Base-by-base conservation (phyloP, 2,797 vertebrate genomes). In the Hypotaenidia okinawae region DNA sequence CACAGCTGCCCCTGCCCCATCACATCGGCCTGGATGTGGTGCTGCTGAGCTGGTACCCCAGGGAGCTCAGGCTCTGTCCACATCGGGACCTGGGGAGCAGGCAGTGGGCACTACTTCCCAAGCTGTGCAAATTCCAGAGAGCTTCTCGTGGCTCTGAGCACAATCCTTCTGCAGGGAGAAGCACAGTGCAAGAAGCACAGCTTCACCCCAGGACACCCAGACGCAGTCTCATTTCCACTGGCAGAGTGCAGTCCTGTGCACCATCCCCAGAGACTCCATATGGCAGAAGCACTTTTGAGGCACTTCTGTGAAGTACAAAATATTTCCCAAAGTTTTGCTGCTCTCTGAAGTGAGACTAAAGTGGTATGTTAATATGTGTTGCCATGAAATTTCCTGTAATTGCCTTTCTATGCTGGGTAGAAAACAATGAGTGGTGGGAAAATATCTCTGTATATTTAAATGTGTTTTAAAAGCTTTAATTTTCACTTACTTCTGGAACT, bases 61-160 rank as follows among this genome's bases (percentile, higher is more conserved):
- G 43, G 43, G 43, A 43, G 43, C 43, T 16, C 17, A 43, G 43
- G 43, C 43, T 43, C 43, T 18, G 17, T 43, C 43, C 43, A 7
- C 43, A 43, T 43, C 8, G 43, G 43, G 16, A 43, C 43, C 43
- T 9, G 17, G 43, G 33, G 63, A 35, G 47, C 47, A 7, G 45
- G 21, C 3, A 3, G 33, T 25, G 10, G 22, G 32, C 57, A 3
- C 43, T 24, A 23, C 5, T 23, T 27, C 76, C 33, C 30, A 21
- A 5, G 52, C 59, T 16, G 15, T 28, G 54, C 35, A 32, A 21
- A n/a, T 4, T 28, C 28, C 30, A 2, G 9, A 7, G 19, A 3
- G 30, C 33, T 55, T 51, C 39, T 41, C 17, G 0, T 12, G 2
- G 22, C 30, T 8, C 30, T 2, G 2, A 43, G 25, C 1, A 15